These are phyloP conservation scores for Pseudorhiza aurosa DNA, from an alignment of 30 jellyfish, hydroid and myxozoan genomes.

Conservation along the genomic window DNA sequence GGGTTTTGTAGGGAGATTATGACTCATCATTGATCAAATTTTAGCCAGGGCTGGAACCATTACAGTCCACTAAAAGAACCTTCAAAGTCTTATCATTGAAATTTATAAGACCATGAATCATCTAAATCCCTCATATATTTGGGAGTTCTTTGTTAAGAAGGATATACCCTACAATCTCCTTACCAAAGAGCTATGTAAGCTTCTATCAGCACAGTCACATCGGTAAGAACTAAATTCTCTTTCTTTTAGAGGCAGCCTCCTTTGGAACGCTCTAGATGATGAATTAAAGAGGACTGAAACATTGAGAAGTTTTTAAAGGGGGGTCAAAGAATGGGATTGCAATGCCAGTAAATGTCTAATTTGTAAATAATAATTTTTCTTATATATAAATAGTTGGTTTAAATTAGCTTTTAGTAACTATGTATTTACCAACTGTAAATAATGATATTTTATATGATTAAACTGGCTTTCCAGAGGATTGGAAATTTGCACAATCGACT, in stretches of 20 bases:
- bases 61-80: conserved; percentile 26
- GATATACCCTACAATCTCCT: conserved; percentile 39
- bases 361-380: too few species aligned
- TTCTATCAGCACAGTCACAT: conserved; percentile 3
- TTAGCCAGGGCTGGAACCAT: conserved; percentile 23
- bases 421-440: too few species aligned
- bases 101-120: conserved; percentile 24
- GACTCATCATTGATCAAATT: conserved; percentile 36
- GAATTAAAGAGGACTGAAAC: conserved; percentile 5
- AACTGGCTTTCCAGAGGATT: too few species aligned
- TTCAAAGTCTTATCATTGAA: conserved; percentile 46
- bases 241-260: conserved; percentile 16
- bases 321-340: too few species aligned
- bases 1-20: conserved; percentile 12
- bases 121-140: conserved; percentile 37
- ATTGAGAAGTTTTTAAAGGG: too few species aligned
- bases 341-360: too few species aligned
- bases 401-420: too few species aligned
- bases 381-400: too few species aligned
- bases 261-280: conserved; percentile 16
- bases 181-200: conserved; percentile 5
- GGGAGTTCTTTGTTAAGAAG: conserved; percentile 36
- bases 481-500: too few species aligned
- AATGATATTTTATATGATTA: too few species aligned
- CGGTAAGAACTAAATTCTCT: conserved; percentile 38